Evolutionary conservation across 2,888 invertebrate genomes (phyloP), one percentile per base, ranked within the genome.

Genomic region (Netelia melanura): DNA sequence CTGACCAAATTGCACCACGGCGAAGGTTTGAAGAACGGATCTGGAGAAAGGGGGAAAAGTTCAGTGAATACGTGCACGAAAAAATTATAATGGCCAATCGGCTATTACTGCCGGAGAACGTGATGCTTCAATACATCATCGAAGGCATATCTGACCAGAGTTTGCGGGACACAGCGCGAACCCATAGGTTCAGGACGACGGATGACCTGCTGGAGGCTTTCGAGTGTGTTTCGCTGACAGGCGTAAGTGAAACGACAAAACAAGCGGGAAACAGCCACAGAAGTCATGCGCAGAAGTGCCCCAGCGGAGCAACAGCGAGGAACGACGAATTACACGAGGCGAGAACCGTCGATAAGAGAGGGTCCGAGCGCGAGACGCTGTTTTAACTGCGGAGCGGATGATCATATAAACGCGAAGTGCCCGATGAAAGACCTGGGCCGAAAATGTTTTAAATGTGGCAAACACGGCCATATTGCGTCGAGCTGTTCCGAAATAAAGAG

Each of bases 111-210:
- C 67, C 75, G 17, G 85, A 87, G 3, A 80, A 83, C n/a, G 84
- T 87, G 48, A 64, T 79, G 9, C 71, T 85, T n/a, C 85, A 85
- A 23, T 76, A 85, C 9, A 17, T 88, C 14, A 56, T 87, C 2
- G 80, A 82, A 0, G 86, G 88, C 2, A 88, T 87, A 43, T 84
- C 85, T 3, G 86, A 87, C 43, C 44, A 21, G 17, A 30, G 17
- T 14, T 23, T 87, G 48, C 79, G 84, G 14, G 72, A 87, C 58
- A 61, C 80, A 10, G 87, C 86, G 11, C 70, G 76, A 44, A 81
- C 86, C 30, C 83, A 85, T 9, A 64, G 86, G 5, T 88, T 87
- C 25, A 58, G 9, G 17, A 70, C 75, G 3, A 70, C 70, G 3
- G 78, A 79, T 11, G 9, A 56, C 1, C n/a, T 87, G 9, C 44